Base-by-base conservation (phyloP, 2,888 invertebrate genomes). In the Aspidiotus rigidus region DNA sequence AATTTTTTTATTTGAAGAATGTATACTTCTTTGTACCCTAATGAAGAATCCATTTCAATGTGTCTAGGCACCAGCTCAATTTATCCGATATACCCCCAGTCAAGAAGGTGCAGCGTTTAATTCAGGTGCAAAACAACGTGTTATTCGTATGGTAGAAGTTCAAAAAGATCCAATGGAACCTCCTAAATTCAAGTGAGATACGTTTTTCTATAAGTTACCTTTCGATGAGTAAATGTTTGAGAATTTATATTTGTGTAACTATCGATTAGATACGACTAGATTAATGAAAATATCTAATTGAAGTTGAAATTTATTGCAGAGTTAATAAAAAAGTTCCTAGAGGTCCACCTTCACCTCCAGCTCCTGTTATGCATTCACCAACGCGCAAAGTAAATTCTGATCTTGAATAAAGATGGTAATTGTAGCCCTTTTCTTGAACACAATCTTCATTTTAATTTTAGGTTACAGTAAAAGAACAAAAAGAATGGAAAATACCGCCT, bases 401-500 rank as follows among this genome's bases (percentile, higher is more conserved):
- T 60, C 3, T 39, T 60, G 39, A 6, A 16, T 16, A 49, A 62
- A 53, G 9, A 53, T 10, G 16, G 16, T 9, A 1, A 28, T 49
- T 56, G 17, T 7, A 16, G 16, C n/a, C n/a, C n/a, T 15, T 15
- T 56, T 56, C 7, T 60, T 5, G 61, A 44, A 17, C 11, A 17
- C 7, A 15, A 9, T 55, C 10, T 55, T 11, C 2, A 13, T 54
- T 64, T 13, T 39, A 7, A 49, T 9, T 64, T n/a, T 62, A 75
- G 75, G 81, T 96, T 0, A 96, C 98, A 3, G 97, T 97, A 0
- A 97, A 98, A 77, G 99, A 99, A 77, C 99, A 99, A 77, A 88
- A 96, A 72, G 99, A 99, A 78, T 99, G 99, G 99, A 98, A 98
- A 80, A 90, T 92, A 73, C 99, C 99, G 8, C 99, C 99, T 0